Evolutionary conservation across 2,113 vertebrate species (phyloP), one percentile per base, ranked within the genome.

Genomic region (Campylomormyrus numenius): DNA sequence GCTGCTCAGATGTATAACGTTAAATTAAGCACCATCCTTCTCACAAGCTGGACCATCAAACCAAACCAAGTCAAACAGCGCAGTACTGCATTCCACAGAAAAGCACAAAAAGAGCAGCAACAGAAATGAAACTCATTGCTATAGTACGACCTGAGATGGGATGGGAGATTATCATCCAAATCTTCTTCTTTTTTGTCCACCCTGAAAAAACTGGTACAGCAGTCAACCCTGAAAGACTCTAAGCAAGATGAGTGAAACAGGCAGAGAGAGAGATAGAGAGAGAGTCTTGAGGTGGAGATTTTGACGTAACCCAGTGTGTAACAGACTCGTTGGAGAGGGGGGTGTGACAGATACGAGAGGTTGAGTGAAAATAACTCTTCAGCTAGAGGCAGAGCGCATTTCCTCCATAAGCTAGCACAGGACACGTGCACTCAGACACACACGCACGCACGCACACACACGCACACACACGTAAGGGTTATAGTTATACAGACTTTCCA

Each of bases 361-460:
- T 66, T 27, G 88, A 45, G 24, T 77, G 70, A 77, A 80, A 89
- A 77, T 80, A 80, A 80, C 46, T 74, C 39, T 39, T 45, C 31
- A 48, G 39, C 88, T 74, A 50, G 49, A 31, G 27, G 31, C 86
- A 17, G 50, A 56, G 56, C 4, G 45, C 52, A 70, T 58, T 89
- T 89, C 88, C 88, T 89, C 88, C 53, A 31, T 52, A 53, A 52
- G 46, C 48, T 2, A 89, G 70, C 27, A 70, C 39, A 88, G 24
- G 27, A 10, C 66, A 52, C 66, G 31, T 70, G 46, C 46, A 52
- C 46, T 42, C 74, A 46, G 24, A 74, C 42, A 48, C 58, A 39
- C 21, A 19, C 39, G 3, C 42, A 8, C 62, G n/a, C 35, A 45
- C 50, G 1, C 39, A 42, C 39, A 39, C 87, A 42, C 42, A 42